Evolutionary conservation across 2,888 invertebrate species (phyloP).

Genomic region (Acanthococcus lagerstroemiae): DNA sequence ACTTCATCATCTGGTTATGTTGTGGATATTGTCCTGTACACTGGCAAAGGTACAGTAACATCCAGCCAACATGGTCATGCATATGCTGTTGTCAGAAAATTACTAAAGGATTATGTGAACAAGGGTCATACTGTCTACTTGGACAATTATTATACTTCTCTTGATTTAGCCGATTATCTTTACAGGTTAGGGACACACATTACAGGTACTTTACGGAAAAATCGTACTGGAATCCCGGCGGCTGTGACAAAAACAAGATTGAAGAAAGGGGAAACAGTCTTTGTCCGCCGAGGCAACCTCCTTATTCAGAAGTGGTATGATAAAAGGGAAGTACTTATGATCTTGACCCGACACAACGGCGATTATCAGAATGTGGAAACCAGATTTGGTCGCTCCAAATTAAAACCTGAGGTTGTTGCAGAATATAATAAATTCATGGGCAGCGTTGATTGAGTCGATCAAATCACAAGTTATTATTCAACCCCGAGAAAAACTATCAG

Average conservation of each 20-base stretch:
- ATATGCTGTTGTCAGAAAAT: neutral
- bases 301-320: constrained; percentile 1
- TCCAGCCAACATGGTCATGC: neutral
- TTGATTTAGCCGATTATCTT: neutral
- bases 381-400: neutral
- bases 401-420: neutral
- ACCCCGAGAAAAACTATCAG: neutral
- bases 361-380: neutral
- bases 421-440: constrained; percentile 10
- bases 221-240: neutral
- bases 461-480: neutral
- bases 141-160: constrained; percentile 1
- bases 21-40: neutral
- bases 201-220: neutral
- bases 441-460: neutral
- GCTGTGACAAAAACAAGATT: neutral
- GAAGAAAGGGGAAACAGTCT: neutral
- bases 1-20: neutral
- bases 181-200: neutral
- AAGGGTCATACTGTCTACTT: neutral
- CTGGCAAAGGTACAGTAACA: neutral
- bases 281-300: neutral
- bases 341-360: neutral
- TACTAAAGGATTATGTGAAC: neutral
- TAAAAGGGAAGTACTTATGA: neutral